Evolutionary conservation across 2,888 invertebrate genomes (phyloP).

Genomic region (Pocota personata): DNA sequence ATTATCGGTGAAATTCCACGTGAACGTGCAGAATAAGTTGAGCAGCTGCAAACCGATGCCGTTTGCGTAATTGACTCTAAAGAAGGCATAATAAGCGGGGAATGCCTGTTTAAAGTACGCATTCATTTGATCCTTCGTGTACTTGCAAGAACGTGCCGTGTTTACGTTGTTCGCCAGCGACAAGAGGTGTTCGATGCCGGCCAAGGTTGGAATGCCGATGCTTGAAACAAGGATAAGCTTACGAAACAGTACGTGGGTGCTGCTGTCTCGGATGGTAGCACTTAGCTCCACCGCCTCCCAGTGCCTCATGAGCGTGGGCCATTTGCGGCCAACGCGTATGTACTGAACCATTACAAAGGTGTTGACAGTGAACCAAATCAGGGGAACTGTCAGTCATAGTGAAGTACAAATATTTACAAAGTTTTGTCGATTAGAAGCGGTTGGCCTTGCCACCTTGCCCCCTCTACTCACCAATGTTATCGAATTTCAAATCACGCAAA

Average conservation of each 20-base stretch:
- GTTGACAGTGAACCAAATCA: constrained; percentile 74
- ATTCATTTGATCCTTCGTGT: constrained; percentile 76
- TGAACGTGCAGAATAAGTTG: constrained; percentile 83
- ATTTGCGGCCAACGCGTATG: constrained; percentile 82
- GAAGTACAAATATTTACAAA: not conserved
- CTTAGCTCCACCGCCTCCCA: constrained; percentile 82
- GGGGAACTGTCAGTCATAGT: constrained; percentile 62
- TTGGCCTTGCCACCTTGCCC: too few relatives aligned
- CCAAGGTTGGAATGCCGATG: constrained; percentile 65
- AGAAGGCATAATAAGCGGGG: constrained; percentile 84
- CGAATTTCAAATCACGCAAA: constrained; percentile 63
- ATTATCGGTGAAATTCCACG: constrained; percentile 88
- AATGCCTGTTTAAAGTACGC: constrained; percentile 81
- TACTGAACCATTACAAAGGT: constrained; percentile 77
- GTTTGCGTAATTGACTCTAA: constrained; percentile 83
- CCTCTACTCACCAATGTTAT: constrained; percentile 55
- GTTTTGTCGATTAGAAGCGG: not conserved
- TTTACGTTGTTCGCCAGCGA: constrained; percentile 85
- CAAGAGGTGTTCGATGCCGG: constrained; percentile 83
- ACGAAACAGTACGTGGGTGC: constrained; percentile 46
- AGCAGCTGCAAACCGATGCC: constrained; percentile 83
- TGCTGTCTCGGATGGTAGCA: constrained; percentile 43
- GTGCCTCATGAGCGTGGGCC: constrained; percentile 82
- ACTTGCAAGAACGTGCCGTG: constrained; percentile 82
- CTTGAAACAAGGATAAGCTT: constrained; percentile 54